phyloP scores from a whole-genome alignment of 2,797 vertebrate species.

The Mormyrus proboscirostris region DNA sequence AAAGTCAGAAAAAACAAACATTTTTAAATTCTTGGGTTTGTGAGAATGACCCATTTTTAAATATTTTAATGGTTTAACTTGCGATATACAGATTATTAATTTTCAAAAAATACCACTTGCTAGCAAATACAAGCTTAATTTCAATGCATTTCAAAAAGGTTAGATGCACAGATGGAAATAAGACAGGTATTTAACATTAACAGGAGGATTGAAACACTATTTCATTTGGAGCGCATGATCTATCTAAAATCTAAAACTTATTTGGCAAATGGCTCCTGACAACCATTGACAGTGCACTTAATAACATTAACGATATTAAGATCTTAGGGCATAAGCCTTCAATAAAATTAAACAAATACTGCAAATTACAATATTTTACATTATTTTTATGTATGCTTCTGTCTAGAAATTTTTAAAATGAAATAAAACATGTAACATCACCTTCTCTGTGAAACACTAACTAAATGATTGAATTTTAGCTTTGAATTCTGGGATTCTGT shows the following conservation, averaged over 20 bases:
- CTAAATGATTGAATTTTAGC: not conserved
- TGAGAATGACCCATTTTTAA: not conserved
- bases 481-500: not conserved
- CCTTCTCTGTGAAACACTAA: not conserved
- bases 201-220: not conserved
- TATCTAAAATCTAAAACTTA: not conserved
- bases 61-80: not conserved
- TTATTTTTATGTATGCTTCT: not conserved
- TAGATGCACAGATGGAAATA: not conserved
- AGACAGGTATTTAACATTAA: not conserved
- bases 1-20: not conserved
- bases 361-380: not conserved
- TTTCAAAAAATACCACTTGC: not conserved
- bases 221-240: not conserved
- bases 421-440: not conserved
- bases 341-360: not conserved
- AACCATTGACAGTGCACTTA: not conserved
- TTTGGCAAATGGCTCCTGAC: not conserved
- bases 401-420: not conserved
- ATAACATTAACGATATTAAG: not conserved
- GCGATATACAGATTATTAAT: not conserved
- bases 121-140: not conserved
- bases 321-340: not conserved
- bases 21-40: not conserved
- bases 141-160: not conserved